phyloP scores from a whole-genome alignment of 2,888 invertebrate species.

The Pantelozetes paolii region DNA sequence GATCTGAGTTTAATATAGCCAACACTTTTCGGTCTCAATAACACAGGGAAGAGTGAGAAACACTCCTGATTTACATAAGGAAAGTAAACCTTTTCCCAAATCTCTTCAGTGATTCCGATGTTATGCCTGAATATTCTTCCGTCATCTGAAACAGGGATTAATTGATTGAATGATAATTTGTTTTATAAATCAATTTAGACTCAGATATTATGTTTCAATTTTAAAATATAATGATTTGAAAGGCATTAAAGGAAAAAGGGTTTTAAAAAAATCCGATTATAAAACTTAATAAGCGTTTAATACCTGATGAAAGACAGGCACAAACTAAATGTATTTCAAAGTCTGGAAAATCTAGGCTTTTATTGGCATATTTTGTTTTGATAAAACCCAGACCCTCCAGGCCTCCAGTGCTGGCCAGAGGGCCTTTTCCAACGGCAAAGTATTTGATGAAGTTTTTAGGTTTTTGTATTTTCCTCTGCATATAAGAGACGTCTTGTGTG shows the following conservation, averaged over 20 bases:
- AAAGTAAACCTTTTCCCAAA: conserved; percentile 47
- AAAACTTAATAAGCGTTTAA: too few species aligned
- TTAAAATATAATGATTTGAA: too few species aligned
- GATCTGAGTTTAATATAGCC: conserved; percentile 46
- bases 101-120: conserved; percentile 31
- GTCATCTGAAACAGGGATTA: conserved; percentile 61
- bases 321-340: conserved; percentile 85
- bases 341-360: conserved; percentile 80
- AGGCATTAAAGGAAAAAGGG: too few species aligned
- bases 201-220: too few species aligned
- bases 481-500: conserved; percentile 6
- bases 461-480: conserved; percentile 39
- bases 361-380: conserved; percentile 76
- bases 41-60: conserved; percentile 47
- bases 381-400: conserved; percentile 83
- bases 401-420: conserved; percentile 80
- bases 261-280: not conserved
- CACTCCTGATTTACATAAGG: conserved; percentile 46
- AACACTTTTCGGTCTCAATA: conserved; percentile 46
- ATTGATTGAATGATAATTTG: too few species aligned
- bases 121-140: conserved; percentile 55
- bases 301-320: conserved; percentile 70
- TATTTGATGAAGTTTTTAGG: conserved; percentile 37
- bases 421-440: conserved; percentile 57
- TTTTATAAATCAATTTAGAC: too few species aligned